phyloP scores from a whole-genome alignment of 2,113 vertebrate genomes.

The Pogona vitticeps region DNA sequence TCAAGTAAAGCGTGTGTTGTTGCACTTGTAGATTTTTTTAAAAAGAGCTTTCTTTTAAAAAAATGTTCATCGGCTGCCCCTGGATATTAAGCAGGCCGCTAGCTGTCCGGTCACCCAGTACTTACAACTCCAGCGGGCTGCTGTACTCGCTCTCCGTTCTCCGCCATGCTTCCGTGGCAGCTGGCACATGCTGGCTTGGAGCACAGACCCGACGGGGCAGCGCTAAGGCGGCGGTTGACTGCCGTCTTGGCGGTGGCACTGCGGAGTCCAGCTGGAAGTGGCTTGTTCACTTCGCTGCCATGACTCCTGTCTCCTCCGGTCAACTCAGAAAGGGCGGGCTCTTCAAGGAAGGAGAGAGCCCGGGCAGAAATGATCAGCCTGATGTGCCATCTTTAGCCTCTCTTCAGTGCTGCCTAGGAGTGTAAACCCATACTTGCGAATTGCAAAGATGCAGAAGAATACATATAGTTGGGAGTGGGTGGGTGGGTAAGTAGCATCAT shows the following conservation, averaged over 20 bases:
- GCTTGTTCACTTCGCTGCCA: background rate
- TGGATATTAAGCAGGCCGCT: background rate
- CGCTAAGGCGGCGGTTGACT: background rate
- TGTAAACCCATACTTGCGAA: background rate
- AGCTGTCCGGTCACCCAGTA: background rate
- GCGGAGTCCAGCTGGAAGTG: constrained; percentile 1
- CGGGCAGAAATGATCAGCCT: background rate
- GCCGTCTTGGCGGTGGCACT: background rate
- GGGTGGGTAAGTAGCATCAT: background rate
- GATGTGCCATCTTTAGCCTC: too few relatives aligned
- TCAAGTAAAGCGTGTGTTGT: background rate
- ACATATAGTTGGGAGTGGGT: too few relatives aligned
- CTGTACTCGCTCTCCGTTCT: background rate
- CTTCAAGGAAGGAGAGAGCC: background rate
- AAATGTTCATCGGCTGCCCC: background rate
- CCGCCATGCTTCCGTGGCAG: background rate
- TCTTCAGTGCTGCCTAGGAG: background rate
- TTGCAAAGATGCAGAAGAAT: background rate
- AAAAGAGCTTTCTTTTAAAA: too few relatives aligned
- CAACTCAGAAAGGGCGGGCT: background rate
- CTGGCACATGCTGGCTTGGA: background rate
- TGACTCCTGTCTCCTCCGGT: background rate
- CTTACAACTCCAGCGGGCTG: background rate
- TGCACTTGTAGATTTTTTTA: background rate
- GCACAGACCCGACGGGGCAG: background rate